Evolutionary conservation across 1,140 invertebrate genomes (phyloP), one percentile per base, ranked within the genome.

Genomic region (Drosophila nikananu): DNA sequence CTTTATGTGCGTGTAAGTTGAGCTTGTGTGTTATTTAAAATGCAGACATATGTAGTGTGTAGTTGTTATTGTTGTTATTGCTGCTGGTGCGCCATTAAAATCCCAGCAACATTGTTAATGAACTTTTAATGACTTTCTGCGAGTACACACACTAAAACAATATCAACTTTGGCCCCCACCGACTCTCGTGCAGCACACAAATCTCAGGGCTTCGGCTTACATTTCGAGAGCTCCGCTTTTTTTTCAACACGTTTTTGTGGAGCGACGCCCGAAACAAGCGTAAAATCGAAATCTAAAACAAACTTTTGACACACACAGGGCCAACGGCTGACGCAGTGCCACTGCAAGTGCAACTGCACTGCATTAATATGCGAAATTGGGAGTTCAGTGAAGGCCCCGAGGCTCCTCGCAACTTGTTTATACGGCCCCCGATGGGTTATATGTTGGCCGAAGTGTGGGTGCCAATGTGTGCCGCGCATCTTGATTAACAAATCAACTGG

Each of bases 61-160:
- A 79, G 66, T 68, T 75, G 73, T 12, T 62, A 48, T 51, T 70
- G 71, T 55, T 77, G 54, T 21, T 74, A 48, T 60, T 74, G 71
- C 71, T 71, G n/a, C 55, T 75, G 70, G 58, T 51, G 49, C 55
- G 63, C 78, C 79, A 78, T 87, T 77, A 68, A 91, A 87, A 84
- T 91, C 81, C 71, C 77, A 65, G 87, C 75, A 91, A 91, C 83
- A 91, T 91, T 91, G 87, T 91, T 91, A 91, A 91, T 91, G 87
- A 91, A 91, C 87, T 91, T 91, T 91, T 91, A 91, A 91, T 91
- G 87, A 87, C 83, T 91, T 91, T 91, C 81, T 80, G 78, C 68
- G 74, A 90, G 71, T 63, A 65, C 62, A 79, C 58, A 59, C 58
- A 66, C 72, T 35, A 60, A 66, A 57, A 77, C 72, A 77, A 54